Conservation (phyloP, 2,888 invertebrate genomes). For the Julus scanicus region DNA sequence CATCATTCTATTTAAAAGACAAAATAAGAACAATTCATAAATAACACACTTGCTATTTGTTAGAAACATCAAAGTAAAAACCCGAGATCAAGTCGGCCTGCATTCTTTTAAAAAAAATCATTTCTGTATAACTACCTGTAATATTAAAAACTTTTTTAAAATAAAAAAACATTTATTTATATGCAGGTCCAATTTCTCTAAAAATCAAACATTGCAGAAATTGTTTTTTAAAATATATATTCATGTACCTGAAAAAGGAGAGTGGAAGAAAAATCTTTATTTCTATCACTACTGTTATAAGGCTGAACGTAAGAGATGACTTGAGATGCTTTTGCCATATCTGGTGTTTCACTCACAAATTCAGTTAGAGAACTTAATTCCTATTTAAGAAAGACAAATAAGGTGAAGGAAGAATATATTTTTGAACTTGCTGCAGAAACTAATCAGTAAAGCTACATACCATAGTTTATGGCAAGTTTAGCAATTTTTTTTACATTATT, state of each 20-base stretch:
- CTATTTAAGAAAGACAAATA: background rate
- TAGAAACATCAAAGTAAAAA: background rate
- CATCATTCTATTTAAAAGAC: background rate
- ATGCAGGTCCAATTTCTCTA: too few relatives aligned
- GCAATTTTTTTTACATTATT: background rate
- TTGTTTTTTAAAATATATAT: too few relatives aligned
- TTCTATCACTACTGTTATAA: background rate
- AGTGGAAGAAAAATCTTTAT: background rate
- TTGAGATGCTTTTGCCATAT: background rate
- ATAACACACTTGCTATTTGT: background rate
- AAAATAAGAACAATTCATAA: background rate
- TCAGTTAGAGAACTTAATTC: background rate
- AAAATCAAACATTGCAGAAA: too few relatives aligned
- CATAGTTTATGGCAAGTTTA: background rate
- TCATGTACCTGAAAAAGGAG: background rate
- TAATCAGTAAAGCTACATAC: too few relatives aligned
- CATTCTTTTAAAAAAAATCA: background rate
- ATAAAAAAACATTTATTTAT: too few relatives aligned
- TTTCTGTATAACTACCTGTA: too few relatives aligned
- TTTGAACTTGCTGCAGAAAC: too few relatives aligned
- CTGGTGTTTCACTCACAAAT: background rate
- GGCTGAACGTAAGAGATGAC: background rate
- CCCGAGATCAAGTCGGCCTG: background rate
- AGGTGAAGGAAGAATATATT: background rate
- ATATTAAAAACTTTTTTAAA: too few relatives aligned